phyloP scores from a whole-genome alignment of 2,888 invertebrate species.

The Cheilosia variabilis region DNA sequence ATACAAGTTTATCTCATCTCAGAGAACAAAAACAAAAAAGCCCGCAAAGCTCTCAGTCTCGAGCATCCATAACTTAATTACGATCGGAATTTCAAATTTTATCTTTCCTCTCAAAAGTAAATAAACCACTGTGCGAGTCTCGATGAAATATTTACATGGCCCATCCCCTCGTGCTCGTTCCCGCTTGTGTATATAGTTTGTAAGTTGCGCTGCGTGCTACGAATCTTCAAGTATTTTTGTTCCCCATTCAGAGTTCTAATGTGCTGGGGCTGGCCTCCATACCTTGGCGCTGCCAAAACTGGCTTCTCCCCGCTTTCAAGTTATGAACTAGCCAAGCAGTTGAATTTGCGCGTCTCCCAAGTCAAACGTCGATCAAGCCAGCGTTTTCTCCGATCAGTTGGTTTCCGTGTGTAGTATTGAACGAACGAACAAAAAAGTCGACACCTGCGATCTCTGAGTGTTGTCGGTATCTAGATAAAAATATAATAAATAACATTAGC shows the following conservation, averaged over 20 bases:
- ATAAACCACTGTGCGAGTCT: constrained; percentile 54
- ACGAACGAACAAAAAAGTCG: constrained; percentile 39
- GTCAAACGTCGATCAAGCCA: constrained; percentile 70
- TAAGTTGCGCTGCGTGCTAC: constrained; percentile 43
- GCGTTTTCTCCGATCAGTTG: constrained; percentile 65
- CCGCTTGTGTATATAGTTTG: background rate
- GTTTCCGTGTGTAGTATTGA: constrained; percentile 66
- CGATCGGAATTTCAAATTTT: constrained; percentile 26
- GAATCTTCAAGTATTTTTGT: constrained; percentile 42
- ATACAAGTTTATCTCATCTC: constrained; percentile 35
- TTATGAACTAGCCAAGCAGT: constrained; percentile 42
- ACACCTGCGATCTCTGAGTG: constrained; percentile 47
- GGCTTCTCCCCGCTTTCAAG: constrained; percentile 52
- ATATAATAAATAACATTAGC: constrained; percentile 6
- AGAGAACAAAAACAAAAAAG: constrained; percentile 38
- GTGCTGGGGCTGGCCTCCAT: constrained; percentile 15
- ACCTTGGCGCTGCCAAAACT: constrained; percentile 49
- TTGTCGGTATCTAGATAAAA: constrained; percentile 44
- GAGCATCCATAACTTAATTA: constrained; percentile 41
- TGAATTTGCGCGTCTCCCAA: constrained; percentile 60
- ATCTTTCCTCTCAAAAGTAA: constrained; percentile 54
- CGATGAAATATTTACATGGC: constrained; percentile 20
- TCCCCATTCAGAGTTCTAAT: constrained; percentile 15
- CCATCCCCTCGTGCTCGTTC: background rate
- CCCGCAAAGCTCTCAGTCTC: constrained; percentile 43